Evolutionary conservation across 2,113 vertebrate species (phyloP).

Genomic region (Turnix velox): DNA sequence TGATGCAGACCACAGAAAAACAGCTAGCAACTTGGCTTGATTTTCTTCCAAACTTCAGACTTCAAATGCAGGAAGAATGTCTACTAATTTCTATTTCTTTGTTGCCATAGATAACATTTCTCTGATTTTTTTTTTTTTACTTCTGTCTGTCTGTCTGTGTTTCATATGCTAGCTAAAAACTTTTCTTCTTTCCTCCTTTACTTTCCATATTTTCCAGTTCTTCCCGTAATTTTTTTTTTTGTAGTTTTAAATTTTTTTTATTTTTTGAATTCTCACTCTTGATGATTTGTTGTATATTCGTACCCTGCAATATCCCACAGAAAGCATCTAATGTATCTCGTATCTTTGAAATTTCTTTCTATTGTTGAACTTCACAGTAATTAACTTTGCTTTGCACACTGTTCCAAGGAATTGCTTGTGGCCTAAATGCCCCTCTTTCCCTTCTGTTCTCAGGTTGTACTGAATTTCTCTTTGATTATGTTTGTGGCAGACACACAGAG

Average conservation of each 20-base stretch:
- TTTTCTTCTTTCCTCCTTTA: neutral
- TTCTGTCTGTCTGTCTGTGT: neutral
- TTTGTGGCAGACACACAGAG: neutral
- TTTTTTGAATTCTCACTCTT: neutral
- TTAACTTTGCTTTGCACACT: neutral
- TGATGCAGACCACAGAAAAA: conserved; percentile 7
- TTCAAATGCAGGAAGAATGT: conserved; percentile 13
- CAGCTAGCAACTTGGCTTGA: conserved; percentile 1
- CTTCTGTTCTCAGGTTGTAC: neutral
- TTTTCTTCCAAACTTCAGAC: conserved; percentile 31
- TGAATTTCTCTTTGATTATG: neutral
- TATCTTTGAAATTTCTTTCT: neutral
- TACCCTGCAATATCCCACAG: neutral
- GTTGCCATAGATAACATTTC: conserved; percentile 47
- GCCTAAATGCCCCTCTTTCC: neutral
- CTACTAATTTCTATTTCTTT: conserved; percentile 50
- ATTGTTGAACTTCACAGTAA: neutral
- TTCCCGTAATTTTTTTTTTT: too few relatives aligned
- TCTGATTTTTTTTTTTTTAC: conserved; percentile 4
- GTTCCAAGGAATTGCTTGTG: neutral
- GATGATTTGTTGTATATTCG: neutral
- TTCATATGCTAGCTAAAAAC: neutral
- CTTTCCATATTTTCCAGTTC: neutral
- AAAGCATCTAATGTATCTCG: neutral
- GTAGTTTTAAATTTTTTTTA: too few relatives aligned